A percentile compares a stretch with the other conserved stretches of the same genome.
phyloP scores from a whole-genome alignment of 2,113 vertebrate species.

The Percopsis transmontana region DNA sequence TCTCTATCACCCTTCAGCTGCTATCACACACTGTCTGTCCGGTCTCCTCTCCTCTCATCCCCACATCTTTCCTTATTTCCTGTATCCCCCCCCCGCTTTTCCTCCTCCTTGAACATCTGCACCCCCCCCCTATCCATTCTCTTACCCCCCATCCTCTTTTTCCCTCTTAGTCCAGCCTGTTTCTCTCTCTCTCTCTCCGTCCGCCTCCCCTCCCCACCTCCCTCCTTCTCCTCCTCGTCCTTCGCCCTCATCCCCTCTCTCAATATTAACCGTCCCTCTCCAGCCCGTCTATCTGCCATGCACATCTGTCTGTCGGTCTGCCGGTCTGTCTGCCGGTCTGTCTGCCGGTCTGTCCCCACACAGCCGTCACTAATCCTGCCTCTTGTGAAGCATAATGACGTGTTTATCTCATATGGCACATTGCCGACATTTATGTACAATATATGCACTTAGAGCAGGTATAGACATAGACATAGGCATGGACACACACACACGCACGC shows the following conservation, averaged over 20 bases:
- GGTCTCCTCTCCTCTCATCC: no score
- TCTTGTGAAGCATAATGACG: slow-evolving; percentile 55
- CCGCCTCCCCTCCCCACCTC: background rate
- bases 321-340: no score
- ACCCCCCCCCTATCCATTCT: background rate
- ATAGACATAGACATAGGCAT: slow-evolving; percentile 5
- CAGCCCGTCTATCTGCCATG: no score
- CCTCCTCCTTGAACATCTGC: no score
- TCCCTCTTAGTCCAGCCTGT: slow-evolving; percentile 1
- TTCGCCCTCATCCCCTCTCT: background rate
- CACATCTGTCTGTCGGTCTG: no score
- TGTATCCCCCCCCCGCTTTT: no score
- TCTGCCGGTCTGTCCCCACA: slow-evolving; percentile 32
- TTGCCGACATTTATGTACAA: slow-evolving; percentile 7
- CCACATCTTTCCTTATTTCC: no score
- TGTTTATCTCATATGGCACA: slow-evolving; percentile 53
- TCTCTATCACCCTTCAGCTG: no score
- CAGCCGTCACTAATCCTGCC: slow-evolving; percentile 63
- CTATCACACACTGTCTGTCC: no score
- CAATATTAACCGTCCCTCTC: background rate
- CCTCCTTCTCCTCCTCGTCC: background rate
- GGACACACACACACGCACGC: background rate
- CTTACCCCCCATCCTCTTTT: slow-evolving; percentile 1
- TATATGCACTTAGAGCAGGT: background rate
- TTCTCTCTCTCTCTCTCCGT: background rate